Conservation (phyloP, 2,113 vertebrate species). For the Mirza zaza region DNA sequence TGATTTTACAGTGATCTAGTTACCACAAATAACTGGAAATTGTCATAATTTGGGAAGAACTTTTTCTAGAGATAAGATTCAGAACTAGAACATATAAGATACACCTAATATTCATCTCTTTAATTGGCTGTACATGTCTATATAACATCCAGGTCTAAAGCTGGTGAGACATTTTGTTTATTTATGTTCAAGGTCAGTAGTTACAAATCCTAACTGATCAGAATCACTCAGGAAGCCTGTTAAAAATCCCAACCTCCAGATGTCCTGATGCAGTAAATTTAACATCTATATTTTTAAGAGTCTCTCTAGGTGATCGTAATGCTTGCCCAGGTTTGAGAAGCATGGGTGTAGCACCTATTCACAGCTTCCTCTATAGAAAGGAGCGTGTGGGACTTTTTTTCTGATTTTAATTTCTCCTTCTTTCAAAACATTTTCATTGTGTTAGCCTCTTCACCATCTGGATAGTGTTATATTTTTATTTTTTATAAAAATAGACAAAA, state of each 20-base stretch:
- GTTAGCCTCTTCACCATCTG: neutral
- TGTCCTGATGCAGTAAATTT: neutral
- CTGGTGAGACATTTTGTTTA: neutral
- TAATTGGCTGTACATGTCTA: neutral
- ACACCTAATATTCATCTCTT: neutral
- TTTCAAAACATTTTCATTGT: constrained; percentile 2
- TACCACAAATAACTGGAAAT: neutral
- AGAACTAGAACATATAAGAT: neutral
- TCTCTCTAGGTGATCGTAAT: neutral
- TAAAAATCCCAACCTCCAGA: neutral
- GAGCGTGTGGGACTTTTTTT: neutral
- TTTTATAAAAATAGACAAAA: neutral
- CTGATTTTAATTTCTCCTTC: neutral
- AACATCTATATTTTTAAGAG: neutral
- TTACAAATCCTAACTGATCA: neutral
- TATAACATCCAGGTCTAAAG: neutral
- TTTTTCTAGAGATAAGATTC: neutral
- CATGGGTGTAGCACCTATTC: neutral
- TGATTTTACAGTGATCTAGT: neutral
- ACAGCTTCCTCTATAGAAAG: neutral
- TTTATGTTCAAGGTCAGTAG: neutral
- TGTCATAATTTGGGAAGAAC: neutral
- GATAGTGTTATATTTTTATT: neutral
- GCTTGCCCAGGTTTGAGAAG: neutral
- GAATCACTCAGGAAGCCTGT: neutral